Conservation (phyloP, 2,113 vertebrate genomes). For the Clinocottus analis region DNA sequence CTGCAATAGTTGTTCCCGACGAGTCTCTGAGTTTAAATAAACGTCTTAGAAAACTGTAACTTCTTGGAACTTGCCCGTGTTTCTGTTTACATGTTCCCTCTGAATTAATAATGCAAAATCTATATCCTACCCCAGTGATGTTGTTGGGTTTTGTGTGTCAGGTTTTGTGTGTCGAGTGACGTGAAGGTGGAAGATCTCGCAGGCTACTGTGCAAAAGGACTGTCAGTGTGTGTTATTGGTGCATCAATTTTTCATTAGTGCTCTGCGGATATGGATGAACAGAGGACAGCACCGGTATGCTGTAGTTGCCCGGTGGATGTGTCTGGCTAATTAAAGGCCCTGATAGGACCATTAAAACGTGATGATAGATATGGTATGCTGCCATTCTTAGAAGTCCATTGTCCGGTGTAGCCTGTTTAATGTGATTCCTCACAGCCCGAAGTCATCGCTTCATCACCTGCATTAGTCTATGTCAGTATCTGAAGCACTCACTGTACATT, state of each 20-base stretch:
- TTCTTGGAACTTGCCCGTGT: constrained; percentile 15
- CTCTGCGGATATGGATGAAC: constrained; percentile 6
- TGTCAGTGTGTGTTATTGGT: constrained; percentile 54
- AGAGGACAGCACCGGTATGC: constrained; percentile 20
- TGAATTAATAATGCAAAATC: constrained; percentile 70
- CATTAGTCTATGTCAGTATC: no score
- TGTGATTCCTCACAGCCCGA: constrained; percentile 18
- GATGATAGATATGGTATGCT: constrained; percentile 49
- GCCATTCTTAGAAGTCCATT: constrained; percentile 50
- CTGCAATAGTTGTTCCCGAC: neutral
- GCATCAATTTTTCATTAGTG: constrained; percentile 64
- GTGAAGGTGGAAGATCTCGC: constrained; percentile 30
- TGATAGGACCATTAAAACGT: constrained; percentile 58
- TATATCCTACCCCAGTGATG: constrained; percentile 27
- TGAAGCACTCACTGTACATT: constrained; percentile 2
- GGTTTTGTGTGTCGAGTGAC: constrained; percentile 55
- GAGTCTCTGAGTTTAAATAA: neutral
- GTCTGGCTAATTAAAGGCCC: constrained; percentile 62
- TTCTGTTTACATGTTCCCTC: constrained; percentile 48
- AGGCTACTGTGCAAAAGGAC: constrained; percentile 16
- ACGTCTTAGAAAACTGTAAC: neutral
- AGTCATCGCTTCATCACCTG: constrained; percentile 13
- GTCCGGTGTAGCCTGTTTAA: constrained; percentile 29
- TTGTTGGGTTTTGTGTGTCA: constrained; percentile 49
- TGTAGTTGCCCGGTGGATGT: constrained; percentile 45